Percentiles rank a stretch among this genome's conserved stretches.
Conservation (phyloP, 2,113 vertebrate species). For the Eulacestoma nigropectus region DNA sequence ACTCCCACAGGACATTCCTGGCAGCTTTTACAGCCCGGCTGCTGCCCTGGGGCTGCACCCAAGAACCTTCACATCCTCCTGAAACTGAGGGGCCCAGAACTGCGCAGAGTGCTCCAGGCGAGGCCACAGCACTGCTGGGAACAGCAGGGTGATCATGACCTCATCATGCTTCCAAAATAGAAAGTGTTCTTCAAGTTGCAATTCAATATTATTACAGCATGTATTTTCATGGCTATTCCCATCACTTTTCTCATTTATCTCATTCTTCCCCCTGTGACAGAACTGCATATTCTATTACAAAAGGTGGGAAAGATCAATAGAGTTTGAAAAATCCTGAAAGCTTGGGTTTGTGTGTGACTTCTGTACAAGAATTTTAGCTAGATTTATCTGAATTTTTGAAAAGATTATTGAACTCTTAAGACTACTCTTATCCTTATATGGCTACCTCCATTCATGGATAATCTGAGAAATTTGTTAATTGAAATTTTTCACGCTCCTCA, state of each 20-base stretch:
- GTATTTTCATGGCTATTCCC: neutral
- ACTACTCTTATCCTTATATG: neutral
- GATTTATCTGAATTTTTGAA: neutral
- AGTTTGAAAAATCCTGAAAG: neutral
- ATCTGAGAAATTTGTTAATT: neutral
- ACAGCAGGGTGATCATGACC: neutral
- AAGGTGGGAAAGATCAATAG: neutral
- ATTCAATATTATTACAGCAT: neutral
- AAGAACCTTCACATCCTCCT: neutral
- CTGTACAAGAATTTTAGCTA: neutral
- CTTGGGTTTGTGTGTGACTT: neutral
- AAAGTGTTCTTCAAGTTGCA: neutral
- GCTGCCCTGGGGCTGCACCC: neutral
- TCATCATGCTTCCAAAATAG: neutral
- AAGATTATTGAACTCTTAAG: neutral
- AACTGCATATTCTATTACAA: neutral
- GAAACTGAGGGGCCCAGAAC: neutral
- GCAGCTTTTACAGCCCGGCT: neutral
- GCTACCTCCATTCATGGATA: neutral
- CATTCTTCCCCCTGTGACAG: neutral
- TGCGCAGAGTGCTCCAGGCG: neutral
- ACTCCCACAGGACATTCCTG: neutral
- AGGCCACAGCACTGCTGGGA: neutral
- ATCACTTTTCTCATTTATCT: neutral
- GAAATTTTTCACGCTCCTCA: neutral